Evolutionary conservation across 2,113 vertebrate species (phyloP).

Genomic region (Caloenas nicobarica): DNA sequence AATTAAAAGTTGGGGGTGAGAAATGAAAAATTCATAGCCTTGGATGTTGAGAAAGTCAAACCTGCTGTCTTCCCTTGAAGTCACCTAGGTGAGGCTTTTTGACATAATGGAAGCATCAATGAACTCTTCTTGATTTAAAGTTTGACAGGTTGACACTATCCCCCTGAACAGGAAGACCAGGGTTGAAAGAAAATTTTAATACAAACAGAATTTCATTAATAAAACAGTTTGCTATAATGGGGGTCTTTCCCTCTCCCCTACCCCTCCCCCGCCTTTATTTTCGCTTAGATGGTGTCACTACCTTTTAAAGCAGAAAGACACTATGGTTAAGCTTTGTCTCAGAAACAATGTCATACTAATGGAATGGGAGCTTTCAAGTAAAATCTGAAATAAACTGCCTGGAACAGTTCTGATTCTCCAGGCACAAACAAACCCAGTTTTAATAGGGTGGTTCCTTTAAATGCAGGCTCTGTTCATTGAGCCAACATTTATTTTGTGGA

Average conservation of each 20-base stretch:
- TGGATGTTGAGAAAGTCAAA: constrained; percentile 38
- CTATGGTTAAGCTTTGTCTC: constrained; percentile 43
- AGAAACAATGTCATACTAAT: constrained; percentile 38
- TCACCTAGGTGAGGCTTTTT: constrained; percentile 58
- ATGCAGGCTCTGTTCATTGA: not conserved
- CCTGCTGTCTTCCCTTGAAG: constrained; percentile 61
- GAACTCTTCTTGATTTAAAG: constrained; percentile 56
- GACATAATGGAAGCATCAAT: constrained; percentile 67
- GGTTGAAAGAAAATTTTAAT: constrained; percentile 71
- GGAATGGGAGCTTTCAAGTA: constrained; percentile 45
- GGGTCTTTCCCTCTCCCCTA: not conserved
- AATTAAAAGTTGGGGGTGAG: constrained; percentile 11
- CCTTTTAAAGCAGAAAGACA: constrained; percentile 38
- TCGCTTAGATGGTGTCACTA: constrained; percentile 52
- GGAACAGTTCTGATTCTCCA: constrained; percentile 13
- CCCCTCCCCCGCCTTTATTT: not conserved
- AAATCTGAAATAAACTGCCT: constrained; percentile 45
- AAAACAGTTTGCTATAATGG: constrained; percentile 59
- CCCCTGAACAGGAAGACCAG: constrained; percentile 26
- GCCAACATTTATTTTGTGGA: not conserved
- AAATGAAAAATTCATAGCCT: constrained; percentile 55
- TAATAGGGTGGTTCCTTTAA: constrained; percentile 20
- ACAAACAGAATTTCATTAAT: constrained; percentile 77
- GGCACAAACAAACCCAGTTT: not conserved
- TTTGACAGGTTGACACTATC: constrained; percentile 72